These are phyloP conservation scores for Urocitellus parryii DNA, from an alignment of 2,113 vertebrate genomes.

Conservation along the genomic window DNA sequence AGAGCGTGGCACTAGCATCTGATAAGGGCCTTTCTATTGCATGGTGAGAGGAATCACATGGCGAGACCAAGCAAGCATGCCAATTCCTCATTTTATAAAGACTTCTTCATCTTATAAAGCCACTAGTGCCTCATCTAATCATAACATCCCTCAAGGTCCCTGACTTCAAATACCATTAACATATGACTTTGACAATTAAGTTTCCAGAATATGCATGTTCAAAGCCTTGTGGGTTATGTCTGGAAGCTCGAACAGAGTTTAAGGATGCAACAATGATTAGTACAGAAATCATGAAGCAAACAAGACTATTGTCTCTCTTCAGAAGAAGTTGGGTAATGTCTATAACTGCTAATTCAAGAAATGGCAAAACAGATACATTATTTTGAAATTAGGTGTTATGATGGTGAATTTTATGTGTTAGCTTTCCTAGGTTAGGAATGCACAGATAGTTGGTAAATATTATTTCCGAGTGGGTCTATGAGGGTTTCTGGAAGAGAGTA, in stretches of 20 bases:
- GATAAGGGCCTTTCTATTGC: too few species aligned
- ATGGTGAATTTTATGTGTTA: neutral
- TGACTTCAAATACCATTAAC: neutral
- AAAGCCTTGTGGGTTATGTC: neutral
- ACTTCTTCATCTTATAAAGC: neutral
- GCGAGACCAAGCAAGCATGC: neutral
- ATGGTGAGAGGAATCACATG: neutral
- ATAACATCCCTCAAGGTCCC: neutral
- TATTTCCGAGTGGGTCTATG: neutral
- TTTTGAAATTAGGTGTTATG: neutral
- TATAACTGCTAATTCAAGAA: neutral
- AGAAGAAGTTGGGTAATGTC: neutral
- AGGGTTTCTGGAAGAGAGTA: neutral
- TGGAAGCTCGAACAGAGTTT: neutral
- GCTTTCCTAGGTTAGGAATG: neutral
- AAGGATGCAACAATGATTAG: neutral
- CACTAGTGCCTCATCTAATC: neutral
- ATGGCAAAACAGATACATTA: neutral
- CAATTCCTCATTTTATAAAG: neutral
- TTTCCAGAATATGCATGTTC: neutral
- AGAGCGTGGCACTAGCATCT: neutral
- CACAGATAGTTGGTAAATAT: neutral
- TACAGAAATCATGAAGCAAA: neutral
- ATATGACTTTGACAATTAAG: neutral
- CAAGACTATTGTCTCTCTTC: neutral